phyloP scores from a whole-genome alignment of 1,140 invertebrate species.

The Drosophila pseudoananassae region DNA sequence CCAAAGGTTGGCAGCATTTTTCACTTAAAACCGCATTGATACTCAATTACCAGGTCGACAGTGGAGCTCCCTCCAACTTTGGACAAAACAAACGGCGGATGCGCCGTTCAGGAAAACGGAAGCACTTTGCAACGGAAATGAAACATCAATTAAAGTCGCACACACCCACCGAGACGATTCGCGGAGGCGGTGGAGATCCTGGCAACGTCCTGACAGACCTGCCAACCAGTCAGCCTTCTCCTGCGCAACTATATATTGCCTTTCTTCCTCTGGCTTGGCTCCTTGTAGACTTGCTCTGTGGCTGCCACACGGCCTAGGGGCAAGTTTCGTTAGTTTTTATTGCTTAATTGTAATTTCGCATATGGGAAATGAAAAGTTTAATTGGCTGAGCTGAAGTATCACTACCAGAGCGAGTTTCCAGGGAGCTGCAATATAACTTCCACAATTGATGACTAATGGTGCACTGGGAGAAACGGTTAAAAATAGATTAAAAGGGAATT shows the following conservation, averaged over 20 bases:
- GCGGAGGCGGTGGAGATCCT: constrained; percentile 8
- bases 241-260: constrained; percentile 37
- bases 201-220: constrained; percentile 1
- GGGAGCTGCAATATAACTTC: not conserved
- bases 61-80: constrained; percentile 7
- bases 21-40: constrained; percentile 84
- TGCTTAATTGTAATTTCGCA: constrained; percentile 61
- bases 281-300: constrained; percentile 17
- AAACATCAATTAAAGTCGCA: constrained; percentile 83
- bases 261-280: constrained; percentile 3
- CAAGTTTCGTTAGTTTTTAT: constrained; percentile 60
- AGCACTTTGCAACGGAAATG: constrained; percentile 83
- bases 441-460: constrained; percentile 26
- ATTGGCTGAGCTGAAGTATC: constrained; percentile 34
- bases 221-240: constrained; percentile 19
- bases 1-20: constrained; percentile 62
- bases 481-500: too few species aligned
- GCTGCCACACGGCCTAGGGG: constrained; percentile 36
- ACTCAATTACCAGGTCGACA: constrained; percentile 74
- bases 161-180: constrained; percentile 5
- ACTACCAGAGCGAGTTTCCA: not conserved
- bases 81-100: constrained; percentile 69
- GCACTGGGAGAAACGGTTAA: not conserved
- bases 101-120: constrained; percentile 71
- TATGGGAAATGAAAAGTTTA: constrained; percentile 49